Evolutionary conservation across 2,113 vertebrate species (phyloP).

Genomic region (Muntiacus reevesi): DNA sequence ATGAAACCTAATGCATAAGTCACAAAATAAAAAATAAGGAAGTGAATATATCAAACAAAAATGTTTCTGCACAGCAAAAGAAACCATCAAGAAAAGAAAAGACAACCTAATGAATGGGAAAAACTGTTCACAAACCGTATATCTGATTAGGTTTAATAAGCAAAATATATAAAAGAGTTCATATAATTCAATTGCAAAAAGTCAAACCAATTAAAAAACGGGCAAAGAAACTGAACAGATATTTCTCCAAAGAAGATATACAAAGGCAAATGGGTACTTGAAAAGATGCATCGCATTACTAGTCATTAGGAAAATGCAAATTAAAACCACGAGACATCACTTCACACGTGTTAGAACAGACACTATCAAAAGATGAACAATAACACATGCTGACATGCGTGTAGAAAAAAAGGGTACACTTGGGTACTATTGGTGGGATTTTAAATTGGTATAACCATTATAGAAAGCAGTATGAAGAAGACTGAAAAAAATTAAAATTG

Average conservation of each 20-base stretch:
- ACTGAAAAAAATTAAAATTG: background rate
- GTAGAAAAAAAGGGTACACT: background rate
- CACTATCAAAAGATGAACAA: background rate
- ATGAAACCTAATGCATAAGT: background rate
- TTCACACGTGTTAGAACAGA: background rate
- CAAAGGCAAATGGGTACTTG: background rate
- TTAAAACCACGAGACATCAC: background rate
- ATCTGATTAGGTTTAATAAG: background rate
- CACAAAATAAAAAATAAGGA: background rate
- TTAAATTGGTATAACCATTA: background rate
- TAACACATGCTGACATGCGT: background rate
- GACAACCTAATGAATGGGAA: background rate
- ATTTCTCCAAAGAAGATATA: background rate
- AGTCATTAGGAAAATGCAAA: background rate
- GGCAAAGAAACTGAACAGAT: background rate
- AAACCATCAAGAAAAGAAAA: background rate
- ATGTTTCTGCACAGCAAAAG: background rate
- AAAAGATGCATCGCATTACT: background rate
- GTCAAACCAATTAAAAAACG: background rate
- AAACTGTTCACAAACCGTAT: background rate
- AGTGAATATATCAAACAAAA: background rate
- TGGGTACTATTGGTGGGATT: background rate
- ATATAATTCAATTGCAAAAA: background rate
- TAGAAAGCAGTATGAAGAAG: background rate
- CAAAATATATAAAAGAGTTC: background rate